Percentiles rank a stretch among this genome's conserved stretches.
These are phyloP conservation scores for Brassicogethes aeneus DNA, from an alignment of 2,888 invertebrate genomes.

Conservation along the genomic window DNA sequence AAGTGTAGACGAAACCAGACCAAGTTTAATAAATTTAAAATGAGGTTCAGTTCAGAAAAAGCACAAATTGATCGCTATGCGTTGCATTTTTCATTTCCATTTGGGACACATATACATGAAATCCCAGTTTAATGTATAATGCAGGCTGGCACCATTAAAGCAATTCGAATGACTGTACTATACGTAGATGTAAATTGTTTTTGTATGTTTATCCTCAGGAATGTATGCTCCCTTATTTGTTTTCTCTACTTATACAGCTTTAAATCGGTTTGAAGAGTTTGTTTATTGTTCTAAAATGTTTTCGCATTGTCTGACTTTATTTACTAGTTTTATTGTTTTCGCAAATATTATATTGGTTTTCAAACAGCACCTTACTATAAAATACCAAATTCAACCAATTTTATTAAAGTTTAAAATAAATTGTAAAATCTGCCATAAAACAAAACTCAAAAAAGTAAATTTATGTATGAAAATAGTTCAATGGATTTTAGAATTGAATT, in stretches of 20 bases:
- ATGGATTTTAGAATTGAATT: no score
- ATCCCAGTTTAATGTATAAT: conserved; percentile 22
- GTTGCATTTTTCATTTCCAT: conserved; percentile 22
- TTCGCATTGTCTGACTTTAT: not conserved
- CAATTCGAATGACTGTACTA: not conserved
- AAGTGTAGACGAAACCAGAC: no score
- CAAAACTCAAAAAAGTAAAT: no score
- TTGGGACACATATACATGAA: conserved; percentile 16
- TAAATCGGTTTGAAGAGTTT: conserved; percentile 5
- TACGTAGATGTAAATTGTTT: conserved; percentile 4
- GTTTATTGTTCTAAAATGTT: conserved; percentile 7
- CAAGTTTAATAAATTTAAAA: not conserved
- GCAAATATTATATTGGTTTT: not conserved
- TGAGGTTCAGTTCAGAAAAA: conserved; percentile 1
- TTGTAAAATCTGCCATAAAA: no score
- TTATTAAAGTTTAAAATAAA: no score
- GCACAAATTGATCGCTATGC: conserved; percentile 6
- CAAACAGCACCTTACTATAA: no score
- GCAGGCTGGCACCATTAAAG: conserved; percentile 7
- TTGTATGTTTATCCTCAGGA: conserved; percentile 7
- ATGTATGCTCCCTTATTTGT: conserved; percentile 8
- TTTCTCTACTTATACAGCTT: conserved; percentile 6
- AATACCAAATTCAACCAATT: no score
- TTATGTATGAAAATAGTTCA: no score
- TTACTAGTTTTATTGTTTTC: not conserved